Conservation (phyloP, 2,113 vertebrate genomes). For the Oostethus manadensis region DNA sequence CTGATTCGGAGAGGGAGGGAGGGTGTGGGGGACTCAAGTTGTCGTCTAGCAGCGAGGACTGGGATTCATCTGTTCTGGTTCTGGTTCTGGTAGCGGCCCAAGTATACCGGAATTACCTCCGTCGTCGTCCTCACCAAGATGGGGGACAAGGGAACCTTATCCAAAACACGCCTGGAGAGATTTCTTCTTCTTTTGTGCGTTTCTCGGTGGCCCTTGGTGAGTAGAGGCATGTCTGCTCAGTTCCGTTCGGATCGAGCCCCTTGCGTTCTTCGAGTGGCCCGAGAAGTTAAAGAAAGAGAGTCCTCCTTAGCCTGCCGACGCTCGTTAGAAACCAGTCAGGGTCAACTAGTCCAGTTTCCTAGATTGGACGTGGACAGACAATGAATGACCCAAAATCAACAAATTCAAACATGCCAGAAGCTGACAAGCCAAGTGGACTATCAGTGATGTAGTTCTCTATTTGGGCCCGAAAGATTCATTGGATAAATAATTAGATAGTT, state of each 20-base stretch:
- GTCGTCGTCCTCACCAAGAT: neutral
- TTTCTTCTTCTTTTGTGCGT: conserved; percentile 38
- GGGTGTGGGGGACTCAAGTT: conserved; percentile 37
- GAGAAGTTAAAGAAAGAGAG: neutral
- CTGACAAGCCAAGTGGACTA: too few species aligned
- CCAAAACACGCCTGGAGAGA: conserved; percentile 22
- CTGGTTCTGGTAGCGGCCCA: conserved; percentile 9
- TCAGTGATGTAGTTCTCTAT: too few species aligned
- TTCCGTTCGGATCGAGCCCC: neutral
- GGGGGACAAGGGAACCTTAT: conserved; percentile 20
- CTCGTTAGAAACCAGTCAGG: conserved; percentile 20
- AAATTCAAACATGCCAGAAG: too few species aligned
- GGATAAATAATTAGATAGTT: too few species aligned
- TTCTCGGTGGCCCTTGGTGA: conserved; percentile 47
- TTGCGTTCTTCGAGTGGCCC: neutral
- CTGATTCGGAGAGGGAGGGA: conserved; percentile 8
- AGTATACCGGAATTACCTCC: conserved; percentile 17
- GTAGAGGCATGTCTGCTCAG: neutral
- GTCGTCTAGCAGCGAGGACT: conserved; percentile 26
- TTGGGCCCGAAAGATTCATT: too few species aligned
- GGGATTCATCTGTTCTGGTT: conserved; percentile 45
- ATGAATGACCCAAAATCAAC: too few species aligned
- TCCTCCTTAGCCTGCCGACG: conserved; percentile 21
- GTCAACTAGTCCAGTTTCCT: neutral
- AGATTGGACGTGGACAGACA: neutral